Evolutionary conservation across 64 coral and sea anemone species (phyloP), one percentile per base, ranked within the genome.

Genomic region (Astreopora myriophthalma): DNA sequence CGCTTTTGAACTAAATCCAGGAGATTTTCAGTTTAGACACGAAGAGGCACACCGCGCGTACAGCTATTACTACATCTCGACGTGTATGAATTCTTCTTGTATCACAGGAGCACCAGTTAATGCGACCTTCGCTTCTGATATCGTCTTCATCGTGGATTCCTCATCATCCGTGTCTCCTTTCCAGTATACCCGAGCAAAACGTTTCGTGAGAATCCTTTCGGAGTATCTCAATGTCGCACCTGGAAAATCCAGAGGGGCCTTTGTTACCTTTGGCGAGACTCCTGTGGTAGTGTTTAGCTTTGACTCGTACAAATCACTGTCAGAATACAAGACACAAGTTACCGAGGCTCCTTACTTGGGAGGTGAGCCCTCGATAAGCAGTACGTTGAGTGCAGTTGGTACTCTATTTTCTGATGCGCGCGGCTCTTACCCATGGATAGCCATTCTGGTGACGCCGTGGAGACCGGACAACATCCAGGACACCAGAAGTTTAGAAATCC

Each of bases 121-220:
- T 1, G 32, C 67, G n/a, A 80, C 33, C 8, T 92, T 92, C 52
- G 25, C 77, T 52, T 84, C 89, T 4, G 94, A 95, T 34, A 87
- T 95, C 27, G 66, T 80, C 12, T 95, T 95, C 49, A 55, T 95
- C 2, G 40, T 90, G 33, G 94, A 95, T 58, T 95, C 94, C 35
- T 92, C 94, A 22, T 72, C 72, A 20, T 57, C 70, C 6, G 69
- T 95, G 19, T 88, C 60, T 65, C 74, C 85, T 7, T 71, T 60
- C 30, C 75, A 88, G 34, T 95, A 87, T 76, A 26, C 36, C 0
- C 32, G 68, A 55, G 72, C 86, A 69, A 92, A 95, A 37, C 79
- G 31, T 1, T 74, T 95, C 73, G 83, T 92, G 17, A 81, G 60
- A 25, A 85, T 92, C 27, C 72, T 95, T 14, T 89, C 89, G 8